Percentiles rank a stretch among this genome's conserved stretches.
These are phyloP conservation scores for Cheilosia variabilis DNA, from an alignment of 2,888 invertebrate genomes.

Conservation along the genomic window DNA sequence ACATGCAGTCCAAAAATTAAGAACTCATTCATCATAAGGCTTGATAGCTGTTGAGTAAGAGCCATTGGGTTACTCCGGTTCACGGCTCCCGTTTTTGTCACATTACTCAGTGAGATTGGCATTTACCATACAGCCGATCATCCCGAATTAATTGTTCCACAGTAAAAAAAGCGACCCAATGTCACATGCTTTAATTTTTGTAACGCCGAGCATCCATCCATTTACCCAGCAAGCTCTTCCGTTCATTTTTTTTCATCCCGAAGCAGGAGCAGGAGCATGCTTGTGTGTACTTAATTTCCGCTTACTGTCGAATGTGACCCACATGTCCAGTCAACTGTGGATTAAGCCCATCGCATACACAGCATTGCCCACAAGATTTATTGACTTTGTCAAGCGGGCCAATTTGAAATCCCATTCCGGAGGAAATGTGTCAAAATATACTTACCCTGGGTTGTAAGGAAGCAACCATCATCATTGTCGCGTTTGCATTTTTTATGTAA, in stretches of 20 bases:
- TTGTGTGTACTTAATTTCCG: slow-evolving; percentile 14
- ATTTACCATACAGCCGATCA: background rate
- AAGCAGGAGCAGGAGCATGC: background rate
- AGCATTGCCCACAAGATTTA: slow-evolving; percentile 31
- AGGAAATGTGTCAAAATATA: slow-evolving; percentile 41
- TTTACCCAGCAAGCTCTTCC: background rate
- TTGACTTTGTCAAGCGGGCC: slow-evolving; percentile 36
- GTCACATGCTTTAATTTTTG: background rate
- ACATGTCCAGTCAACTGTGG: slow-evolving; percentile 36
- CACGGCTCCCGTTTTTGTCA: too few species aligned
- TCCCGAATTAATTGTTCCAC: background rate
- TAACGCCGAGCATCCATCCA: background rate
- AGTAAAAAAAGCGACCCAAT: background rate
- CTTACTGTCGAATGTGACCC: slow-evolving; percentile 47
- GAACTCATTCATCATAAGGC: too few species aligned
- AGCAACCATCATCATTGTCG: background rate
- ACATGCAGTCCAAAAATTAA: too few species aligned
- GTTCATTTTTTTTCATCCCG: background rate
- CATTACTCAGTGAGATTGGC: too few species aligned
- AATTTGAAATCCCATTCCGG: slow-evolving; percentile 38
- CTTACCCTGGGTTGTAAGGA: slow-evolving; percentile 1
- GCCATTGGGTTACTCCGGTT: too few species aligned
- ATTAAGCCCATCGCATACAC: slow-evolving; percentile 23
- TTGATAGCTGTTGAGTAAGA: too few species aligned
- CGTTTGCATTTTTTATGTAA: slow-evolving; percentile 47